Percentiles rank a stretch among this genome's conserved stretches.
Conservation (phyloP, 2,888 invertebrate genomes). For the Pterostichus madidus region DNA sequence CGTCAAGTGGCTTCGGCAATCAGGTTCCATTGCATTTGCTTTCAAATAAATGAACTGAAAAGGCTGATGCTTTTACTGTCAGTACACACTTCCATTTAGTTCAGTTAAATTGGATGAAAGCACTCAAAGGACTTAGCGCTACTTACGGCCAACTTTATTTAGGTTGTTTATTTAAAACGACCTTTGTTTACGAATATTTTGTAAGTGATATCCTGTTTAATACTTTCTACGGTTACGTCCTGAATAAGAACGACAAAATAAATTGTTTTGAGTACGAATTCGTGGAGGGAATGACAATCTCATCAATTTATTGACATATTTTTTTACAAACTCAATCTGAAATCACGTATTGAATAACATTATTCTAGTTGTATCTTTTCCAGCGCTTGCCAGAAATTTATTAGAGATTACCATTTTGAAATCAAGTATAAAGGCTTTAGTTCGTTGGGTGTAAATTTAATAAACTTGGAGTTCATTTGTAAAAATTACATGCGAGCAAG, state of each 20-base stretch:
- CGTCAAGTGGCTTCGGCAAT: background rate
- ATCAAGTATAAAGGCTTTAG: too few relatives aligned
- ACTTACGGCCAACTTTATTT: background rate
- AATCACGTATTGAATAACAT: too few relatives aligned
- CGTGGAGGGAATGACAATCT: background rate
- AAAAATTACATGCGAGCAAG: too few relatives aligned
- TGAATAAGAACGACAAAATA: slow-evolving; percentile 36
- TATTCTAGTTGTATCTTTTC: too few relatives aligned
- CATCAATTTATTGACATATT: background rate
- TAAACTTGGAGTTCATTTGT: too few relatives aligned
- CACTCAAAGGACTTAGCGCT: slow-evolving; percentile 15
- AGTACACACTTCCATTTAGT: slow-evolving; percentile 17
- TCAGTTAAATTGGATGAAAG: slow-evolving; percentile 25
- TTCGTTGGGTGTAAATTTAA: too few relatives aligned
- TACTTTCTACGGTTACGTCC: slow-evolving; percentile 26
- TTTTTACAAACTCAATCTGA: too few relatives aligned
- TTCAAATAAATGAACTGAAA: slow-evolving; percentile 8
- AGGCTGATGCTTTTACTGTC: background rate
- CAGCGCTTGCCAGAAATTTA: too few relatives aligned
- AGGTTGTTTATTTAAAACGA: slow-evolving; percentile 10
- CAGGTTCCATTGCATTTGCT: slow-evolving; percentile 13
- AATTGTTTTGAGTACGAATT: background rate
- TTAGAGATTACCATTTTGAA: too few relatives aligned
- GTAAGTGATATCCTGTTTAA: slow-evolving; percentile 37
- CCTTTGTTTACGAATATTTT: slow-evolving; percentile 17